phyloP scores from a whole-genome alignment of 2,797 vertebrate genomes.

The Bufotes viridis region DNA sequence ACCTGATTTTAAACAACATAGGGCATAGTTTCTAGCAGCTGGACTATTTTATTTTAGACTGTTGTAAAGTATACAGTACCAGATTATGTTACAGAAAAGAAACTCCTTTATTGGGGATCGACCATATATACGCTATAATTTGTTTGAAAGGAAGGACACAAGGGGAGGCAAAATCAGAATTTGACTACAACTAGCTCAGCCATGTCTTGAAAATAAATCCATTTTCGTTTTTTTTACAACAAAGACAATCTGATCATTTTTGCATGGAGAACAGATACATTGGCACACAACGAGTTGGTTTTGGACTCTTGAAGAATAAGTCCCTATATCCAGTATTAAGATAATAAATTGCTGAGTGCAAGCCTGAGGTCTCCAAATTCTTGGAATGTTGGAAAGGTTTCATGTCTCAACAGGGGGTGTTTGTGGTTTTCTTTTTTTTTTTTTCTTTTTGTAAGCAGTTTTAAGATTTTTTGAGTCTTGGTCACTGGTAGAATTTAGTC shows the following conservation, averaged over 20 bases:
- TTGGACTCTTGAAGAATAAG: conserved; percentile 39
- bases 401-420: conserved; percentile 15
- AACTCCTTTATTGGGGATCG: background rate
- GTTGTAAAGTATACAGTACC: background rate
- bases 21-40: too few species aligned
- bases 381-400: conserved; percentile 16
- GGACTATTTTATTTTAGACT: too few species aligned
- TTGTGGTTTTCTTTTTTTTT: conserved; percentile 29
- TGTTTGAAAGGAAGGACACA: background rate
- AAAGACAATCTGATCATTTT: conserved; percentile 1
- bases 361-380: conserved; percentile 29
- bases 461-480: conserved; percentile 18
- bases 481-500: background rate
- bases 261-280: conserved; percentile 31
- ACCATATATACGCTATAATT: background rate
- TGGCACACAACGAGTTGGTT: conserved; percentile 46
- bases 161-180: background rate
- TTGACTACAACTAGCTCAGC: background rate
- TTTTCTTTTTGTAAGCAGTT: background rate
- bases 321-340: conserved; percentile 17
- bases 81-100: background rate
- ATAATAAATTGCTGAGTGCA: conserved; percentile 43
- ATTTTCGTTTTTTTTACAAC: conserved; percentile 1
- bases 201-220: background rate
- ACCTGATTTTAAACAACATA: background rate